Base-by-base conservation (phyloP, 2,113 vertebrate genomes). In the Indicator indicator region DNA sequence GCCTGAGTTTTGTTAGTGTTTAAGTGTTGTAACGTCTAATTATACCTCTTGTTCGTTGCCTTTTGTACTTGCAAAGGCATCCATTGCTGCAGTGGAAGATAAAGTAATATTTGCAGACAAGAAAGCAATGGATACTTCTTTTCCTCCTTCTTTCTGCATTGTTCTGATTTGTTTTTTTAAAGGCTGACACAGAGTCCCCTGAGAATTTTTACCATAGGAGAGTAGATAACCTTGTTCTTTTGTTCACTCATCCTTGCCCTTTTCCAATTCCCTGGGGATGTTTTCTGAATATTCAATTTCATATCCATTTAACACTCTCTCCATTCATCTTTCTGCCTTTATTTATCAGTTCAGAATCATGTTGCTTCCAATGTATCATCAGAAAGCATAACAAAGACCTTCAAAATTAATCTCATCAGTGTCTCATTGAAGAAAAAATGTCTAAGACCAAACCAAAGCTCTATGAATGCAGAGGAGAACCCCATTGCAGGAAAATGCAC, bases 201-300 rank as follows among this genome's bases (percentile, higher is more conserved):
- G 87, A 94, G 92, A 89, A 88, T 94, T 97, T 96, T 94, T 90
- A 88, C 73, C 87, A 36, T 86, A 79, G 67, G 80, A 93, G 93
- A 88, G 89, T 78, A 94, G 95, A 94, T 97, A 96, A 97, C 89
- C 93, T 95, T 96, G 87, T 93, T 96, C 88, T 88, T 96, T 87
- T 97, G 87, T 94, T 95, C 93, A 74, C 74, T 94, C 94, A 93
- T 96, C 88, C 90, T 80, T 96, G 60, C 86, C 80, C 80, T 84
- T n/a, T 90, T 94, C 88, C 84, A 40, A 93, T 80, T 95, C 90
- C 94, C 80, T 79, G 46, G 52, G 56, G 94, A 91, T 93, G 69
- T 96, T 89, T 93, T 84, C 81, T 93, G 83, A 94, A 88, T 93
- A 91, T 94, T 93, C 85, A 40, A 72, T 94, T 96, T 97, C 96